These are phyloP conservation scores for Conger conger DNA, from an alignment of 2,113 vertebrate genomes.

Conservation along the genomic window DNA sequence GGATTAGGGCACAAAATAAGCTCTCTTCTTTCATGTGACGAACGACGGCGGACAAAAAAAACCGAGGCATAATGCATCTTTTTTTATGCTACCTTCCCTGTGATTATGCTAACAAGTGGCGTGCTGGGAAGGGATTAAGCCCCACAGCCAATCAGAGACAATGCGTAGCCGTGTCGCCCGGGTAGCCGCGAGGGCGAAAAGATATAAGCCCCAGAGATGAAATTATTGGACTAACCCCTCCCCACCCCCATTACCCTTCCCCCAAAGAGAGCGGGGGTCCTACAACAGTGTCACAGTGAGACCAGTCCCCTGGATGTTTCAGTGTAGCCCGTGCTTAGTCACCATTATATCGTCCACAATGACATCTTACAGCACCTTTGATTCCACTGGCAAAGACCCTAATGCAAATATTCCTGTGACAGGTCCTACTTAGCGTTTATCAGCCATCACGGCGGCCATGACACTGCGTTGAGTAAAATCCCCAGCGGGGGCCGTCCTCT, in stretches of 20 bases:
- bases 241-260: constrained; percentile 3
- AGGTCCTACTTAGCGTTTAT: constrained; percentile 78
- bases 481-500: constrained; percentile 77
- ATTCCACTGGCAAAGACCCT: constrained; percentile 54
- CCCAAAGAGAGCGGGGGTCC: constrained; percentile 43
- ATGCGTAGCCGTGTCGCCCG: constrained; percentile 60
- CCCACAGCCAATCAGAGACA: constrained; percentile 79
- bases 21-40: constrained; percentile 64
- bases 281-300: constrained; percentile 53
- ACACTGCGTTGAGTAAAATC: constrained; percentile 83
- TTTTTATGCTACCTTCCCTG: constrained; percentile 66
- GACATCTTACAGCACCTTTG: constrained; percentile 64
- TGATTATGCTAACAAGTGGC: constrained; percentile 80
- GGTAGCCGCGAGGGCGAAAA: constrained; percentile 68
- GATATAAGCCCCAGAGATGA: constrained; percentile 58
- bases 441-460: constrained; percentile 69
- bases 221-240: constrained; percentile 70
- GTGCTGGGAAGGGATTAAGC: constrained; percentile 76
- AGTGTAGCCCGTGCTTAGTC: constrained; percentile 64
- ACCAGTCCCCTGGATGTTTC: constrained; percentile 49
- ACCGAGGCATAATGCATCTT: constrained; percentile 62
- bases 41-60: constrained; percentile 35
- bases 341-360: constrained; percentile 62
- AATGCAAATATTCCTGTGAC: constrained; percentile 56
- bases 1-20: constrained; percentile 62